A percentile compares a stretch with the other conserved stretches of the same genome.
Conservation (phyloP, 2,113 vertebrate species). For the human (Homo sapiens) region DNA sequence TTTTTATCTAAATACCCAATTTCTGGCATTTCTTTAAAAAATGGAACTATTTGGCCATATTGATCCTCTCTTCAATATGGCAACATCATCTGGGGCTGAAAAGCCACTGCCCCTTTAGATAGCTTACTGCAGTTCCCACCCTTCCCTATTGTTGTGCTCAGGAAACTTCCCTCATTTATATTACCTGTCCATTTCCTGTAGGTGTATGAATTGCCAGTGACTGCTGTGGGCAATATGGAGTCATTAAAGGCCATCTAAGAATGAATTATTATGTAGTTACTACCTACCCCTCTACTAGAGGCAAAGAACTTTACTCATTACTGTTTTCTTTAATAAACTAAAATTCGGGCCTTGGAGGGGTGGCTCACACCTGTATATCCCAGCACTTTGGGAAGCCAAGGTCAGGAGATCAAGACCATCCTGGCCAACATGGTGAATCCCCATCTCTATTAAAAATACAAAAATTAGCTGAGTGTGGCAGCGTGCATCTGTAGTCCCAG, state of each 20-base stretch:
- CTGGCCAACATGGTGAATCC: too few species aligned
- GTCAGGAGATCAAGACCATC: too few species aligned
- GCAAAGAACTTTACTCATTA: background rate
- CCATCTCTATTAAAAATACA: too few species aligned
- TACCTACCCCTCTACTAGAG: background rate
- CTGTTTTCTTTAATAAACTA: background rate
- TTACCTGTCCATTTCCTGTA: background rate
- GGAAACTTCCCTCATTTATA: background rate
- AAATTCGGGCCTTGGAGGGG: rapidly evolving
- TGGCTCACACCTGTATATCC: too few species aligned
- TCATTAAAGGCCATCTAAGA: background rate
- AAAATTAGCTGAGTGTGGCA: too few species aligned
- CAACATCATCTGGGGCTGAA: background rate
- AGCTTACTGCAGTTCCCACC: background rate
- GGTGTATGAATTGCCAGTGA: background rate
- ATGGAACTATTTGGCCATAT: background rate
- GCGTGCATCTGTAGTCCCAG: too few species aligned
- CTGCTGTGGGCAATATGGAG: background rate
- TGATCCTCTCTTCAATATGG: background rate
- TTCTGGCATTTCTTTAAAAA: background rate
- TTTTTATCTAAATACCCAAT: background rate
- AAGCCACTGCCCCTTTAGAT: background rate
- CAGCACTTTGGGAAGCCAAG: too few species aligned
- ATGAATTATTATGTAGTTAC: background rate
- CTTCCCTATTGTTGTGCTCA: background rate